These are phyloP conservation scores for Ceratina calcarata DNA, from an alignment of 1,140 invertebrate genomes.

Conservation along the genomic window DNA sequence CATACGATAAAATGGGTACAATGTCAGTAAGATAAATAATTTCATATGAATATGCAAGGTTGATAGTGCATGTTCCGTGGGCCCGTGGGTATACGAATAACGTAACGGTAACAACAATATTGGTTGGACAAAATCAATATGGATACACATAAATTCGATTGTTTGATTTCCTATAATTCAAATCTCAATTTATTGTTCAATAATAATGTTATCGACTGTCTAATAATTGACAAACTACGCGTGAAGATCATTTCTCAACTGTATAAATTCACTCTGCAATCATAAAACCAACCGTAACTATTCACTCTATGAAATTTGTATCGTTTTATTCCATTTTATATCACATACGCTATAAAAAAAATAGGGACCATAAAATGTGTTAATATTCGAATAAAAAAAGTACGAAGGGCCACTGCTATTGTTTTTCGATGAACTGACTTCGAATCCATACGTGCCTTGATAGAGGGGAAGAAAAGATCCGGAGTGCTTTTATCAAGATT, in stretches of 20 bases:
- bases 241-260: not conserved
- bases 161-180: not conserved
- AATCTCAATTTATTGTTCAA: not conserved
- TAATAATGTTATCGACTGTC: not conserved
- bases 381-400: not conserved
- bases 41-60: too few relatives aligned
- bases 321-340: too few relatives aligned
- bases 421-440: constrained; percentile 4
- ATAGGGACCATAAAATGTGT: too few relatives aligned
- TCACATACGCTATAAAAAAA: too few relatives aligned
- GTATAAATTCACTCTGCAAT: not conserved
- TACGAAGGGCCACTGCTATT: not conserved
- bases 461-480: not conserved
- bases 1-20: too few relatives aligned
- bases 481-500: not conserved
- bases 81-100: too few relatives aligned
- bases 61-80: too few relatives aligned
- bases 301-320: too few relatives aligned
- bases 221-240: not conserved
- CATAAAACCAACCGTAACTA: too few relatives aligned
- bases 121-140: not conserved
- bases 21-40: too few relatives aligned
- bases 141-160: not conserved
- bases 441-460: not conserved
- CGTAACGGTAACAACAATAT: too few relatives aligned